A percentile compares a stretch with the other conserved stretches of the same genome.
Conservation (phyloP, 37 sponge, comb jelly and placozoan species). For the Ephydatia muelleri region DNA sequence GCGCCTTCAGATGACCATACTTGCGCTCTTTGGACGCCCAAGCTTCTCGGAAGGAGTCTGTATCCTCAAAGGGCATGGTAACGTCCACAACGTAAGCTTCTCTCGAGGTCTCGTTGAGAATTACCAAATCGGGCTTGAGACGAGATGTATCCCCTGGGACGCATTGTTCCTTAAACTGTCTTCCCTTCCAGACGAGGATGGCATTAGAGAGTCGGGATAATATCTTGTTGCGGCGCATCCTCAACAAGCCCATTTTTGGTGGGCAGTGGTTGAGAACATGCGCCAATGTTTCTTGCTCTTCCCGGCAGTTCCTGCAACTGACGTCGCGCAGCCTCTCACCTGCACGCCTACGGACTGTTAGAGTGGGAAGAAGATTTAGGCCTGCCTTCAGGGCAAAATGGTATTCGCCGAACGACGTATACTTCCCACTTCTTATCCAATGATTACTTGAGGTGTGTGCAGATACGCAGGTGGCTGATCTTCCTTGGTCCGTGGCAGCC, state of each 20-base stretch:
- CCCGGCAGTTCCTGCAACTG: not conserved
- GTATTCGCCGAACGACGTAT: constrained; percentile 29
- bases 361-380: constrained; percentile 26
- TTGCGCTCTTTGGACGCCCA: not conserved
- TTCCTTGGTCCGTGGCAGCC: constrained; percentile 46
- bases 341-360: constrained; percentile 12
- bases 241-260: too few relatives aligned
- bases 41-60: too few relatives aligned
- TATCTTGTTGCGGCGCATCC: too few relatives aligned
- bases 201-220: too few relatives aligned
- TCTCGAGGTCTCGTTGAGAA: not conserved
- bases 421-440: constrained; percentile 33
- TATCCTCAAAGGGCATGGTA: too few relatives aligned
- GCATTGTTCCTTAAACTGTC: not conserved
- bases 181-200: too few relatives aligned
- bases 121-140: not conserved
- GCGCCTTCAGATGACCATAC: not conserved
- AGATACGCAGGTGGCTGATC: not conserved
- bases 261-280: too few relatives aligned
- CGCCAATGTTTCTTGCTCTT: too few relatives aligned
- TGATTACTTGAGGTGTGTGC: constrained; percentile 21
- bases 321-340: not conserved
- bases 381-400: constrained; percentile 31
- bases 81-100: too few relatives aligned
- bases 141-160: not conserved